phyloP scores from a whole-genome alignment of 1,140 invertebrate species.

The Drosophila pseudoananassae region DNA sequence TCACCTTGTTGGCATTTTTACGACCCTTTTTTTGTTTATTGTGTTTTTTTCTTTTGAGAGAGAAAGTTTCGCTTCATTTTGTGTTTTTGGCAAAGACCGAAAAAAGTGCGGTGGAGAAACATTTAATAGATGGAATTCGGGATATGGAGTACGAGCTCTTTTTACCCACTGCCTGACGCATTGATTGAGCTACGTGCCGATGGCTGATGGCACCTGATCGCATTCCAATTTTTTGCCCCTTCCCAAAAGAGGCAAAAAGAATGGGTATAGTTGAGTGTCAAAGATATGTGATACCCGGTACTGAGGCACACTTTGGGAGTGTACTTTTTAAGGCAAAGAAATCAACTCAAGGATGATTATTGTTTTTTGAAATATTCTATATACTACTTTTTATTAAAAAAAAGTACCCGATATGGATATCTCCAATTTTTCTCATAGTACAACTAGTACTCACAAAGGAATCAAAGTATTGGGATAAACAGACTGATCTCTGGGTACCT shows the following conservation, averaged over 20 bases:
- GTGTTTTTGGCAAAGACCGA: neutral
- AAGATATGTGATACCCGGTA: neutral
- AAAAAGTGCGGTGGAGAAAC: neutral
- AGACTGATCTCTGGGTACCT: too few relatives aligned
- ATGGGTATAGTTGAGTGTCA: neutral
- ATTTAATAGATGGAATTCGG: conserved; percentile 1
- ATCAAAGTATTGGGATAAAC: too few relatives aligned
- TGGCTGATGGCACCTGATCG: conserved; percentile 36
- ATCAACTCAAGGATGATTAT: neutral
- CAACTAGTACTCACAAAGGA: too few relatives aligned
- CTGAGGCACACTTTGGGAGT: neutral
- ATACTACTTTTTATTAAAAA: too few relatives aligned
- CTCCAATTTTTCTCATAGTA: too few relatives aligned
- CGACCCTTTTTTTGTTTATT: neutral
- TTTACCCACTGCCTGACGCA: conserved; percentile 15
- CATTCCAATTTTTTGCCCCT: conserved; percentile 1
- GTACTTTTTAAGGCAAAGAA: too few relatives aligned
- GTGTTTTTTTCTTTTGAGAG: neutral
- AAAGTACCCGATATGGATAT: too few relatives aligned
- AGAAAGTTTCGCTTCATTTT: neutral
- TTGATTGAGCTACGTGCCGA: conserved; percentile 69
- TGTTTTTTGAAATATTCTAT: too few relatives aligned
- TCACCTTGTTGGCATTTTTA: neutral
- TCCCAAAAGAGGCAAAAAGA: neutral
- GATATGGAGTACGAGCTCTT: conserved; percentile 11